Evolutionary conservation across 2,888 invertebrate species (phyloP), one percentile per base, ranked within the genome.

Genomic region (Catocala sponsa): DNA sequence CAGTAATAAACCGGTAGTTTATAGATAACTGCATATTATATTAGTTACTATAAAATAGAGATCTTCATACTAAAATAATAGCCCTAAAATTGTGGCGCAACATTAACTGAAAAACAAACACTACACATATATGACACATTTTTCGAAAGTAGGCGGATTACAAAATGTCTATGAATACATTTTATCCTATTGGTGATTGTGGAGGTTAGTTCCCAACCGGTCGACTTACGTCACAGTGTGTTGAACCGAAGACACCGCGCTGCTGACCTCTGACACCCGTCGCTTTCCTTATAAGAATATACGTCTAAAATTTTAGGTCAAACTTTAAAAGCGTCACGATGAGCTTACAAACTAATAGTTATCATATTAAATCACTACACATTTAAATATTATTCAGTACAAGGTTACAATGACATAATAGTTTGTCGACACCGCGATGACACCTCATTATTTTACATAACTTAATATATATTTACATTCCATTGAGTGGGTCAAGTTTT

Each of bases 191-290:
- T 62, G 44, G 42, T 12, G 72, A 64, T 72, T 55, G 73, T 67
- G 70, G 76, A 79, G 76, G 68, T 77, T 66, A 64, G 67, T 68
- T 79, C 75, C 67, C 66, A 82, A 87, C 87, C 83, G 81, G 88
- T 84, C 70, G 55, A 50, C 68, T 92, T 92, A 88, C 90, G 78
- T 91, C 90, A 91, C 76, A 82, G 85, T 80, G 63, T 86, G 80
- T 86, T 87, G 88, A 88, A 87, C 86, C 81, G 79, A 71, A 75
- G 83, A 79, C 82, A 76, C 63, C 81, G 76, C 76, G 81, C 76
- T 42, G 75, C 41, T 89, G 88, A 92, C 91, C 92, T 87, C 83
- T 81, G 90, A 86, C 89, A 84, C 83, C 76, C 79, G 64, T 81
- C 81, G 78, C 83, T 88, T 88, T 87, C 86, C 81, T 84, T 80